Base-by-base conservation (phyloP, 2,888 invertebrate species). In the Philopedon plagiatum region DNA sequence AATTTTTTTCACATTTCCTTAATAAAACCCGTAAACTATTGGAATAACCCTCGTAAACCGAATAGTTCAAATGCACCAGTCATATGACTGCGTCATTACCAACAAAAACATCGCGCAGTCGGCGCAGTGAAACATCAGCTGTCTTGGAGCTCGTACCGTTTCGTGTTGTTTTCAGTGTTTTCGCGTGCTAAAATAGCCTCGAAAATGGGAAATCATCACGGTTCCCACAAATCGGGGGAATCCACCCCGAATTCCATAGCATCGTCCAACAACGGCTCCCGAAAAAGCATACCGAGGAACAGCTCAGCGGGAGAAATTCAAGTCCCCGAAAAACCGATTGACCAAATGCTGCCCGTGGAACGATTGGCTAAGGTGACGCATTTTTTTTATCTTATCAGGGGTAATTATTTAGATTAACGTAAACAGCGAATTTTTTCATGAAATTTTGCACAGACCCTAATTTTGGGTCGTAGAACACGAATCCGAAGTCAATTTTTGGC, bases 341-440 rank as follows among this genome's bases (percentile, higher is more conserved):
- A 70, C 19, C 91, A 89, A 80, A 87, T 94, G 83, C 87, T 92
- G 76, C 93, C 94, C 11, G 88, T 94, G 60, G 94, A 94, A 82
- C 93, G 91, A 85, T 87, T 94, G 58, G 90, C 91, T 74, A 93
- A 94, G 89, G 92, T 92, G 84, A 84, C 82, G 77, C 75, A 71
- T 65, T 72, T 61, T 19, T n/a, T 56, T 72, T 15, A n/a, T n/a
- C n/a, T n/a, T n/a, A n/a, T n/a, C n/a, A n/a, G n/a, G n/a, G n/a
- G n/a, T n/a, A n/a, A n/a, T n/a, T n/a, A n/a, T n/a, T n/a, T n/a
- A n/a, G n/a, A n/a, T n/a, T n/a, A n/a, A n/a, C n/a, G n/a, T n/a
- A n/a, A n/a, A n/a, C n/a, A n/a, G n/a, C n/a, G n/a, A n/a, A n/a
- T n/a, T n/a, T n/a, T n/a, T n/a, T n/a, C n/a, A n/a, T n/a, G n/a